These are phyloP conservation scores for Dermatemys mawii DNA, from an alignment of 2,113 vertebrate genomes.

Conservation along the genomic window DNA sequence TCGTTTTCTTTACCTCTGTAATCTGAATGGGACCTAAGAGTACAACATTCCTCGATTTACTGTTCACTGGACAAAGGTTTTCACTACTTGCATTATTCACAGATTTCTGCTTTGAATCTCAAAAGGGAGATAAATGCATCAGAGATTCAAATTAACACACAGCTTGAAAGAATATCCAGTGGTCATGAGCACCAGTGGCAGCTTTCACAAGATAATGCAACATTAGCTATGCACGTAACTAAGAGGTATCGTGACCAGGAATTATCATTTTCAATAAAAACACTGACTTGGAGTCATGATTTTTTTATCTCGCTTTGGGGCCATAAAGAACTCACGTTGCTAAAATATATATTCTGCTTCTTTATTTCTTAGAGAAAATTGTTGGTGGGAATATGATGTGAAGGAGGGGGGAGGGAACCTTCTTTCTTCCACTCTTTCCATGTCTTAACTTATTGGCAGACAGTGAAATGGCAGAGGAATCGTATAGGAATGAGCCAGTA, in stretches of 20 bases:
- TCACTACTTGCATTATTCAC: slow-evolving; percentile 64
- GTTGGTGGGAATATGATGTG: background rate
- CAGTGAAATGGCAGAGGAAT: background rate
- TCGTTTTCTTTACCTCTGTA: background rate
- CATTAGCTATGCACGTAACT: slow-evolving; percentile 64
- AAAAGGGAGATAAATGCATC: slow-evolving; percentile 47
- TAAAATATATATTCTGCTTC: slow-evolving; percentile 8
- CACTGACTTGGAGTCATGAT: slow-evolving; percentile 59
- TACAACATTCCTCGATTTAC: background rate
- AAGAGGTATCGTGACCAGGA: slow-evolving; percentile 44
- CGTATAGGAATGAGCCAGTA: rapidly evolving
- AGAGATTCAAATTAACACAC: slow-evolving; percentile 60
- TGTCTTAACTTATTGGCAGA: background rate
- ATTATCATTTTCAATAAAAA: slow-evolving; percentile 65
- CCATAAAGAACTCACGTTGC: slow-evolving; percentile 58
- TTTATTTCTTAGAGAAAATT: background rate
- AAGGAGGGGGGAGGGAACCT: background rate
- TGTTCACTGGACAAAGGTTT: slow-evolving; percentile 1
- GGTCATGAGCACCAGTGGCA: slow-evolving; percentile 49
- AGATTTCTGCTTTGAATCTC: slow-evolving; percentile 50
- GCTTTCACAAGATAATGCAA: slow-evolving; percentile 31
- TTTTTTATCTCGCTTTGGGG: slow-evolving; percentile 44
- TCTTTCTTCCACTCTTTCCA: background rate
- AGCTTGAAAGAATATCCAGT: slow-evolving; percentile 28
- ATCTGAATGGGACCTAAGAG: background rate